A percentile compares a stretch with the other conserved stretches of the same genome.
These are phyloP conservation scores for Penaeus vannamei DNA, from an alignment of 1,140 invertebrate genomes.

Conservation along the genomic window DNA sequence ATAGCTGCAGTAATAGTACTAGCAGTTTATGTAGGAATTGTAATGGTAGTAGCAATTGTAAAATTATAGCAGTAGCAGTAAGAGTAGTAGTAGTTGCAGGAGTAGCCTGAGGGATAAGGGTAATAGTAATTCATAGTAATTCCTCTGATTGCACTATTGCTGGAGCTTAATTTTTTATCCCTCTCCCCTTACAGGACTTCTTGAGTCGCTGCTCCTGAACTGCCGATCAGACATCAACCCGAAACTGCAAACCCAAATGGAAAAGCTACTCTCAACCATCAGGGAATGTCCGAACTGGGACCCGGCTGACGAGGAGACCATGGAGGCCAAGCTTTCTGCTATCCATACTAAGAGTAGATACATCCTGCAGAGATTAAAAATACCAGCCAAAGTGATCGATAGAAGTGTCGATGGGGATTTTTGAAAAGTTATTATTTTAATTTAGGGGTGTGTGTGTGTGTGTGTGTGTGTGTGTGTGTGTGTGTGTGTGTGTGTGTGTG, in stretches of 20 bases:
- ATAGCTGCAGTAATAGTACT: no score
- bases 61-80: no score
- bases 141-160: no score
- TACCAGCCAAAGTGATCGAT: conserved; percentile 29
- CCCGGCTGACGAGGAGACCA: background rate
- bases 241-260: conserved; percentile 7
- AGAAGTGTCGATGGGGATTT: conserved; percentile 46
- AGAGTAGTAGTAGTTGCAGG: no score
- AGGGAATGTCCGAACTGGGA: conserved; percentile 20
- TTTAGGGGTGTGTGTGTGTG: conserved; percentile 9
- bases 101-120: no score
- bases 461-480: conserved; percentile 1
- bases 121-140: no score
- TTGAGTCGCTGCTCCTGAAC: conserved; percentile 19
- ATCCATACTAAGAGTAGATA: conserved; percentile 38
- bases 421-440: background rate
- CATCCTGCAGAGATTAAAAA: conserved; percentile 32
- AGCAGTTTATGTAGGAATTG: no score
- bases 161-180: no score
- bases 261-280: conserved; percentile 8
- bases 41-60: no score
- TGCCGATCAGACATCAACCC: conserved; percentile 17
- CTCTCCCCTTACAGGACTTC: conserved; percentile 8
- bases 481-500: conserved; percentile 11
- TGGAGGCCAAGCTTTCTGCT: conserved; percentile 20